A percentile compares a stretch with the other conserved stretches of the same genome.
These are phyloP conservation scores for Lanistes nyassanus DNA, from an alignment of 1,140 invertebrate species.

Conservation along the genomic window DNA sequence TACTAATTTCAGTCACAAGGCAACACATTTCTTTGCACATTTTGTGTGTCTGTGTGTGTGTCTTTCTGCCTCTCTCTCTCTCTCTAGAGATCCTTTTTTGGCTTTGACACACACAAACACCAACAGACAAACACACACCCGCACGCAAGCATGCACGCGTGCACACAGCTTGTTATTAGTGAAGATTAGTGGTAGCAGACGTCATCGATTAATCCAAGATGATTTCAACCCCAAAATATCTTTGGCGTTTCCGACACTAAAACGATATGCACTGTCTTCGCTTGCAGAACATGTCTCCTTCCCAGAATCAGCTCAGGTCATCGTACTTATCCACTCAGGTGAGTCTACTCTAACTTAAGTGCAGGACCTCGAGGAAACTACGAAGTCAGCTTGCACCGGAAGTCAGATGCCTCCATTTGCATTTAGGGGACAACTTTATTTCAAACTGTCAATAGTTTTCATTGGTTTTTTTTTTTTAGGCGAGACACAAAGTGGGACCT, in stretches of 20 bases:
- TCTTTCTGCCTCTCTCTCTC: neutral
- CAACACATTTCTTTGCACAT: neutral
- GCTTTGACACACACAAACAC: neutral
- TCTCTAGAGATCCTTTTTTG: neutral
- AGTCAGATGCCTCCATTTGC: neutral
- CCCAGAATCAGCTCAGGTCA: too few species aligned
- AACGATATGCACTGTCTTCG: too few species aligned
- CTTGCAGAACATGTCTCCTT: too few species aligned
- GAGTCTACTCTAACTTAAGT: neutral
- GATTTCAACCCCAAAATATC: too few species aligned
- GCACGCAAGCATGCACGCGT: slow-evolving; percentile 9
- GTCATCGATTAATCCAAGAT: too few species aligned
- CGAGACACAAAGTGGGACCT: neutral
- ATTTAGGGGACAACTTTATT: neutral
- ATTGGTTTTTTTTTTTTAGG: neutral
- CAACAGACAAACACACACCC: slow-evolving; percentile 11
- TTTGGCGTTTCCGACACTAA: too few species aligned
- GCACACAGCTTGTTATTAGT: too few species aligned
- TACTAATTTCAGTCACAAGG: neutral
- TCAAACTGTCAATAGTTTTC: neutral
- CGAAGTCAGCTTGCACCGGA: neutral
- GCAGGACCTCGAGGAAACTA: neutral
- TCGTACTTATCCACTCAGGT: neutral
- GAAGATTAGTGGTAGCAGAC: too few species aligned
- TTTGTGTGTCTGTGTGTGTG: slow-evolving; percentile 10